A percentile compares a stretch with the other conserved stretches of the same genome.
Evolutionary conservation across 2,888 invertebrate species (phyloP).

Genomic region (Gnatocerus cornutus): DNA sequence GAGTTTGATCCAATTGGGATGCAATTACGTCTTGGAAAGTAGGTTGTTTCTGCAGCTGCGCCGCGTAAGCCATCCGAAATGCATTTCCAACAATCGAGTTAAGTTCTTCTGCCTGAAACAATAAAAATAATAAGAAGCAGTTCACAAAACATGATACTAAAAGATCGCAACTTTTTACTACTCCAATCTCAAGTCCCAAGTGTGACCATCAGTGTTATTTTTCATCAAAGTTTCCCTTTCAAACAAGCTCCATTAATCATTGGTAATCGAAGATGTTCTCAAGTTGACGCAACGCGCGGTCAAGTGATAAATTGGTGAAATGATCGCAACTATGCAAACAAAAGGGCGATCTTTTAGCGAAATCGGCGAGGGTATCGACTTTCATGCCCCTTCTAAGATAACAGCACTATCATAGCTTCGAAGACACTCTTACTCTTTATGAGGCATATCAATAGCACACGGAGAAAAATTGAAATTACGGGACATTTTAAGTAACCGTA

Average conservation of each 20-base stretch:
- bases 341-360: slow-evolving; percentile 25
- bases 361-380: slow-evolving; percentile 44
- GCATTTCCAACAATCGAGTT: slow-evolving; percentile 92
- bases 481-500: slow-evolving; percentile 37
- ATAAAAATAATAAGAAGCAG: slow-evolving; percentile 35
- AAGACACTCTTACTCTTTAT: slow-evolving; percentile 20
- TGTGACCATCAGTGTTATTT: slow-evolving; percentile 53
- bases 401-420: slow-evolving; percentile 19
- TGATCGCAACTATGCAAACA: slow-evolving; percentile 49
- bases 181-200: slow-evolving; percentile 42
- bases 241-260: slow-evolving; percentile 60
- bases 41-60: slow-evolving; percentile 83
- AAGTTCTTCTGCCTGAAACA: slow-evolving; percentile 86
- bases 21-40: slow-evolving; percentile 82
- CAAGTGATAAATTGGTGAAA: slow-evolving; percentile 59
- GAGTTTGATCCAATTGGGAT: slow-evolving; percentile 71
- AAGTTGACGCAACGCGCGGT: slow-evolving; percentile 56
- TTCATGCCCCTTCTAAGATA: slow-evolving; percentile 33
- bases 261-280: slow-evolving; percentile 59
- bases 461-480: slow-evolving; percentile 33
- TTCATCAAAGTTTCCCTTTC: slow-evolving; percentile 53
- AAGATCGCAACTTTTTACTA: slow-evolving; percentile 29
- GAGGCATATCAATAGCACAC: slow-evolving; percentile 7
- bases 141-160: slow-evolving; percentile 8
- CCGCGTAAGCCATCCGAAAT: slow-evolving; percentile 93